Evolutionary conservation across 2,888 invertebrate species (phyloP).

Genomic region (Horisme vitalbata): DNA sequence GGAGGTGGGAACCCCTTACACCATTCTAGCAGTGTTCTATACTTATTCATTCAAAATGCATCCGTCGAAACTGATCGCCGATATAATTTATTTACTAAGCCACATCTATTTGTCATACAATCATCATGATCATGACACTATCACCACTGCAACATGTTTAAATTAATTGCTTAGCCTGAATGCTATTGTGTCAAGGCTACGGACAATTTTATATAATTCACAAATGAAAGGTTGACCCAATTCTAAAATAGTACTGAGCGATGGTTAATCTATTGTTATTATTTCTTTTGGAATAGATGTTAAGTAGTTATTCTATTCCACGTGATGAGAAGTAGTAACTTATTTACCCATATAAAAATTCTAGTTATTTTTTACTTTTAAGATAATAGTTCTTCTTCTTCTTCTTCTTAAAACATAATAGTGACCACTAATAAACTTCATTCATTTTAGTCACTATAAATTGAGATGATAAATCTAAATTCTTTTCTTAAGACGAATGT

Average conservation of each 20-base stretch:
- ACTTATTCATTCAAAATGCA: constrained; percentile 12
- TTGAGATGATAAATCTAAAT: too few relatives aligned
- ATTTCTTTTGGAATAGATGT: constrained; percentile 9
- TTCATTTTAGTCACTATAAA: too few relatives aligned
- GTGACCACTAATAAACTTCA: too few relatives aligned
- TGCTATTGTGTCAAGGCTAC: constrained; percentile 77
- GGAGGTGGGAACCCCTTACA: too few relatives aligned
- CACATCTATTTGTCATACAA: constrained; percentile 53
- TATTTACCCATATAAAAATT: too few relatives aligned
- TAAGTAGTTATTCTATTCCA: not conserved
- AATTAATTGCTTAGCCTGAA: constrained; percentile 75
- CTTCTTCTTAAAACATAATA: too few relatives aligned
- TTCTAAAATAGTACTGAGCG: constrained; percentile 48
- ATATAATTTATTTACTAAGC: constrained; percentile 28
- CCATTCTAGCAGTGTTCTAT: too few relatives aligned
- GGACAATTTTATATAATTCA: constrained; percentile 53
- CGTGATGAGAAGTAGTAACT: too few relatives aligned
- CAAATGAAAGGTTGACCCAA: constrained; percentile 55
- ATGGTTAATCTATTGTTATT: constrained; percentile 23
- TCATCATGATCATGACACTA: constrained; percentile 47
- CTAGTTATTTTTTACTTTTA: too few relatives aligned
- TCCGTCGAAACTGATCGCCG: constrained; percentile 22
- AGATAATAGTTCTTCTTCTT: too few relatives aligned
- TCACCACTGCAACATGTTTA: constrained; percentile 57
- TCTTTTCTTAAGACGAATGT: too few relatives aligned